These are phyloP conservation scores for Pinctada fucata DNA, from an alignment of 2,888 invertebrate genomes.

Conservation along the genomic window DNA sequence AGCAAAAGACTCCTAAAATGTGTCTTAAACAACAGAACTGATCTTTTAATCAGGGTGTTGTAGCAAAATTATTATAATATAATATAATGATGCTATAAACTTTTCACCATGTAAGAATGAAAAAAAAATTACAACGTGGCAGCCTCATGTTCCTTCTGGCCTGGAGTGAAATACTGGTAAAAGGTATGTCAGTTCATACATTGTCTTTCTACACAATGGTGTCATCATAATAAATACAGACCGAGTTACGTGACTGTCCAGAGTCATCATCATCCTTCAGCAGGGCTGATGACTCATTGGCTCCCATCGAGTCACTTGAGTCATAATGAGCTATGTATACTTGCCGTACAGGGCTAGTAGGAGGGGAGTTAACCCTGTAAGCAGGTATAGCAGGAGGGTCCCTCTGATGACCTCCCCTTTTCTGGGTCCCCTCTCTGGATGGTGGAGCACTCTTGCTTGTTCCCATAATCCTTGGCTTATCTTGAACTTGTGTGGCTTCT, in stretches of 20 bases:
- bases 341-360: conserved; percentile 47
- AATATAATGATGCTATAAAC: too few species aligned
- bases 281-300: conserved; percentile 80
- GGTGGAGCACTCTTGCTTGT: too few species aligned
- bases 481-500: too few species aligned
- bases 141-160: too few species aligned
- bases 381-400: not conserved
- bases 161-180: not conserved
- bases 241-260: conserved; percentile 59
- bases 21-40: too few species aligned
- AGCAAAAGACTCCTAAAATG: too few species aligned
- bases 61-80: too few species aligned
- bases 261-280: conserved; percentile 74
- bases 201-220: conserved; percentile 6
- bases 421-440: not conserved
- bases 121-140: too few species aligned
- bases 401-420: not conserved
- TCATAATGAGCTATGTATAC: conserved; percentile 72
- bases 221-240: conserved; percentile 70
- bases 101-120: too few species aligned
- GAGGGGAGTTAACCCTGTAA: conserved; percentile 26
- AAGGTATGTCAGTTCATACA: not conserved
- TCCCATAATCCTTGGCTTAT: too few species aligned
- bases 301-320: conserved; percentile 76
- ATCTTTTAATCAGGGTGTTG: too few species aligned